phyloP scores from a whole-genome alignment of 1,140 invertebrate genomes.

The Drosophila seguyi region DNA sequence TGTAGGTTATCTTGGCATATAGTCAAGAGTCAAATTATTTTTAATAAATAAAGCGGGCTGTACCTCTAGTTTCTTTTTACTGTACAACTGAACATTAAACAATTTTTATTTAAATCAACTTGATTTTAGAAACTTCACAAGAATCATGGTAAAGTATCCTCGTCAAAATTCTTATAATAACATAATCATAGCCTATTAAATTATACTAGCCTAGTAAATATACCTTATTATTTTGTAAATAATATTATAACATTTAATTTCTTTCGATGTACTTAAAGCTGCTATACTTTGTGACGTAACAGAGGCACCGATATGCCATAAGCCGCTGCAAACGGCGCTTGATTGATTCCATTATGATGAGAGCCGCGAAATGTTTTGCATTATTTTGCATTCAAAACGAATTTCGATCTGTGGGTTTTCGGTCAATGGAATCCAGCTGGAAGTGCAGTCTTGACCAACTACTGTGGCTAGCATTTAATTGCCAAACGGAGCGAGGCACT shows the following conservation, averaged over 20 bases:
- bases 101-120: too few relatives aligned
- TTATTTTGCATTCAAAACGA: slow-evolving; percentile 76
- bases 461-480: slow-evolving; percentile 65
- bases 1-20: too few relatives aligned
- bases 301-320: slow-evolving; percentile 54
- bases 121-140: too few relatives aligned
- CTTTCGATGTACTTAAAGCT: slow-evolving; percentile 22
- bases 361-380: slow-evolving; percentile 52
- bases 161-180: background rate
- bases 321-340: slow-evolving; percentile 60
- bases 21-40: too few relatives aligned
- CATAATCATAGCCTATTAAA: background rate
- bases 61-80: too few relatives aligned
- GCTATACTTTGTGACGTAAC: slow-evolving; percentile 51
- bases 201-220: background rate
- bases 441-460: slow-evolving; percentile 60
- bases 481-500: slow-evolving; percentile 52
- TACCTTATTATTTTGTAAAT: too few relatives aligned
- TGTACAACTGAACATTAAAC: too few relatives aligned
- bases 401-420: slow-evolving; percentile 52
- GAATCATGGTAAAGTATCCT: background rate
- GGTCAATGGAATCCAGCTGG: slow-evolving; percentile 45
- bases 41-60: too few relatives aligned
- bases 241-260: background rate
- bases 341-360: slow-evolving; percentile 74